Conservation (phyloP, 1,140 invertebrate species). For the Lethocerus indicus region DNA sequence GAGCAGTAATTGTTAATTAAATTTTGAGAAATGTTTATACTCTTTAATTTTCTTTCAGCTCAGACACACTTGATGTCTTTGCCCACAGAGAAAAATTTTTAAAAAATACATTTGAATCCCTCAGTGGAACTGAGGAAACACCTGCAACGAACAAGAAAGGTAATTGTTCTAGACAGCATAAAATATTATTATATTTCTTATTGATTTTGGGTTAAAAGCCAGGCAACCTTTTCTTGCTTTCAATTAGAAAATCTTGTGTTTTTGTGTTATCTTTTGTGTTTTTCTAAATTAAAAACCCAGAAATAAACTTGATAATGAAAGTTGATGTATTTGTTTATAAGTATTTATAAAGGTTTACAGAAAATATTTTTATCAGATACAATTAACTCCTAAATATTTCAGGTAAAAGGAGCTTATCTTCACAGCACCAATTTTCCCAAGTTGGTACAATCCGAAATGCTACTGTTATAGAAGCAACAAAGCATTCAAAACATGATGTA, state of each 20-base stretch:
- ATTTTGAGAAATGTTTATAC: no score
- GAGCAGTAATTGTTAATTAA: no score
- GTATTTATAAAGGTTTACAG: not conserved
- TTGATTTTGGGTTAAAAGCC: no score
- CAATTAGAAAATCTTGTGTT: not conserved
- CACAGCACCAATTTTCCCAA: slow-evolving; percentile 20
- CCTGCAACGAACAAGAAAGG: slow-evolving; percentile 13
- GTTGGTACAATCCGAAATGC: slow-evolving; percentile 23
- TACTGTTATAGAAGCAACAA: slow-evolving; percentile 34
- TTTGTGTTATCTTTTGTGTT: not conserved
- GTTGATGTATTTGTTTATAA: not conserved
- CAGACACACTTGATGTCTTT: slow-evolving; percentile 54
- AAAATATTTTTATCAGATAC: not conserved
- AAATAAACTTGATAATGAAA: not conserved
- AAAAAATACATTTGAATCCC: slow-evolving; percentile 59
- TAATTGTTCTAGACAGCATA: not conserved
- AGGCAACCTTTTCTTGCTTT: no score
- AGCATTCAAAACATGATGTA: slow-evolving; percentile 34
- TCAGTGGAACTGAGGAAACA: slow-evolving; percentile 41
- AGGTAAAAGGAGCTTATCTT: slow-evolving; percentile 20
- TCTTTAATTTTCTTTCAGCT: slow-evolving; percentile 28
- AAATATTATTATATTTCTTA: not conserved
- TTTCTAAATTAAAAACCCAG: not conserved
- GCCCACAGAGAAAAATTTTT: slow-evolving; percentile 52
- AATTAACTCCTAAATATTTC: not conserved